A percentile compares a stretch with the other conserved stretches of the same genome.
phyloP scores from a whole-genome alignment of 2,113 vertebrate genomes.

The Merops nubicus region DNA sequence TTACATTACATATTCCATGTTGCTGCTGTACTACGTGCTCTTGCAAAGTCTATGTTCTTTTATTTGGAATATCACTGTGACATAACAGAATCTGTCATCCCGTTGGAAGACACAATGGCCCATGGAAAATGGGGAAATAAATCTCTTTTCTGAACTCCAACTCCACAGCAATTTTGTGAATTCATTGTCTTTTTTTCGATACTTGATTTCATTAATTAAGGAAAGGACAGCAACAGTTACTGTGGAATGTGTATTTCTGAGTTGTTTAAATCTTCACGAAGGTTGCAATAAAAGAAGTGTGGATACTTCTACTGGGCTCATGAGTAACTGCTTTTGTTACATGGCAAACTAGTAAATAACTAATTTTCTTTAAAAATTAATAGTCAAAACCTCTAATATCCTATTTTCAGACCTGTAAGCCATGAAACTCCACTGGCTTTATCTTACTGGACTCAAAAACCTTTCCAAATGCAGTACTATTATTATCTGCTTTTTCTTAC shows the following conservation, averaged over 20 bases:
- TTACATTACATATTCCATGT: no score
- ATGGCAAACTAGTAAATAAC: background rate
- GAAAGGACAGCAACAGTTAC: no score
- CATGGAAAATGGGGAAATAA: background rate
- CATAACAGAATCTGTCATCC: background rate
- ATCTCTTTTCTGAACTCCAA: background rate
- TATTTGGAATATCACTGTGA: background rate
- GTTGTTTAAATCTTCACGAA: background rate
- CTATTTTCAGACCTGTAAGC: background rate
- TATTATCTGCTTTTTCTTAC: background rate
- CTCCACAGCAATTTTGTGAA: background rate
- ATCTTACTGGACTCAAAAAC: background rate
- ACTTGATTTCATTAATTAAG: no score
- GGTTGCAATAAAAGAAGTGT: background rate
- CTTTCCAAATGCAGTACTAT: background rate
- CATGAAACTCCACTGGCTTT: background rate
- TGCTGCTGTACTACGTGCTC: no score
- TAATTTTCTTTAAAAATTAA: background rate
- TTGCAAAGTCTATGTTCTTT: no score
- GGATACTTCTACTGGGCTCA: background rate
- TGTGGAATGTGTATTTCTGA: background rate
- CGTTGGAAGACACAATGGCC: background rate
- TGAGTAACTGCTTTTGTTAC: background rate
- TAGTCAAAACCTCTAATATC: background rate
- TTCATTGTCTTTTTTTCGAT: background rate